Conservation (phyloP, 2,113 vertebrate genomes). For the Taurulus bubalis region DNA sequence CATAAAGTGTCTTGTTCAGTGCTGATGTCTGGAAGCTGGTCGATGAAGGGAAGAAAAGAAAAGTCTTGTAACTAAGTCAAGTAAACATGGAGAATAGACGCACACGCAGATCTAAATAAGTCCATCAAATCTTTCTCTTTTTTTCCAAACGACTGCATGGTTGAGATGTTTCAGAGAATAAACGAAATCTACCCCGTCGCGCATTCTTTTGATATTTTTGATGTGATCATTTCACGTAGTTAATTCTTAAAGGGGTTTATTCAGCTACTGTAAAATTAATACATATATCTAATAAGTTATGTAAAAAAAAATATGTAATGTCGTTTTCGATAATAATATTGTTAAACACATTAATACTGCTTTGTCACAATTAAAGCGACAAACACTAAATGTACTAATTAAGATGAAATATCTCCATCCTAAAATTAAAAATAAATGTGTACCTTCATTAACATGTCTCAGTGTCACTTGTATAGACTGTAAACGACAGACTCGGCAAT, state of each 20-base stretch:
- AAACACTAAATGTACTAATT: not conserved
- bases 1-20: slow-evolving; percentile 46
- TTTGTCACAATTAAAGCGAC: not conserved
- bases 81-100: slow-evolving; percentile 10
- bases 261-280: not conserved
- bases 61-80: not conserved
- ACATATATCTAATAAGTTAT: not conserved
- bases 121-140: not conserved
- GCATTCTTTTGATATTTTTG: not conserved
- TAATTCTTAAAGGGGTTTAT: not conserved
- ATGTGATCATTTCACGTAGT: not conserved
- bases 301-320: not conserved
- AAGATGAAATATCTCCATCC: not conserved
- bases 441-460: not conserved
- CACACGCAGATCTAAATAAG: slow-evolving; percentile 23
- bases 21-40: slow-evolving; percentile 27
- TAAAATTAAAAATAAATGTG: not conserved
- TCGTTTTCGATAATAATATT: not conserved
- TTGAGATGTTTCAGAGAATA: not conserved
- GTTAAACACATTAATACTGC: not conserved
- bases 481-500: not conserved
- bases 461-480: not conserved
- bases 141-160: not conserved
- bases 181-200: not conserved
- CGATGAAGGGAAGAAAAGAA: not conserved